Evolutionary conservation across 2,113 vertebrate genomes (phyloP).

Genomic region (Syrmaticus mikado): DNA sequence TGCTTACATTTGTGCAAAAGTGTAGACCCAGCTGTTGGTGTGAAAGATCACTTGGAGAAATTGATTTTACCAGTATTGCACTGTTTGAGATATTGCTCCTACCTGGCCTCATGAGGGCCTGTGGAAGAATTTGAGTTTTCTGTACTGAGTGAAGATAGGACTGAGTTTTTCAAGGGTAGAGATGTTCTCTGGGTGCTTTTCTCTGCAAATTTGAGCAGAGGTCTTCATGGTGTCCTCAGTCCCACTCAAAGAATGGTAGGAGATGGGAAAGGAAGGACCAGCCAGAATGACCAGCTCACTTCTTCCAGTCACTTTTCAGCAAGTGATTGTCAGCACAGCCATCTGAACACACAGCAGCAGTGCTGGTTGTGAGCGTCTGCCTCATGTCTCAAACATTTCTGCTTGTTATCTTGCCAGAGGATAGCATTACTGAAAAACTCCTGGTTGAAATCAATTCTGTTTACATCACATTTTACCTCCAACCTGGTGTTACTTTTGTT

Average conservation of each 20-base stretch:
- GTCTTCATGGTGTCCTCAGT: accelerated
- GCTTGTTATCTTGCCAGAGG: background rate
- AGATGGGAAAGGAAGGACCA: background rate
- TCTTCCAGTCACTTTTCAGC: background rate
- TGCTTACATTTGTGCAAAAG: background rate
- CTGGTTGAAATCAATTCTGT: background rate
- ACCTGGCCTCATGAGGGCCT: background rate
- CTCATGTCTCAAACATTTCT: background rate
- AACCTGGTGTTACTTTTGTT: background rate
- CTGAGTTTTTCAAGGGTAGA: background rate
- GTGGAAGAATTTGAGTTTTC: background rate
- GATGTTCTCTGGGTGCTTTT: background rate
- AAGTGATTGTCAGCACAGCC: background rate
- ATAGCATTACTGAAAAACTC: background rate
- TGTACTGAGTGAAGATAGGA: background rate
- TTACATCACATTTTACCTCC: background rate
- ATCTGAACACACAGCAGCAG: accelerated
- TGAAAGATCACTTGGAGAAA: background rate
- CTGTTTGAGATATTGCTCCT: background rate
- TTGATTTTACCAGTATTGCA: background rate
- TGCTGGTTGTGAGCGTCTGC: background rate
- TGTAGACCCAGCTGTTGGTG: background rate
- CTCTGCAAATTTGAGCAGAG: background rate
- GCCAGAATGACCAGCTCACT: background rate
- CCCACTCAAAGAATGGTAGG: background rate